Percentiles rank a stretch among this genome's conserved stretches.
Conservation (phyloP, 2,888 invertebrate species). For the Pemphredon lugubris region DNA sequence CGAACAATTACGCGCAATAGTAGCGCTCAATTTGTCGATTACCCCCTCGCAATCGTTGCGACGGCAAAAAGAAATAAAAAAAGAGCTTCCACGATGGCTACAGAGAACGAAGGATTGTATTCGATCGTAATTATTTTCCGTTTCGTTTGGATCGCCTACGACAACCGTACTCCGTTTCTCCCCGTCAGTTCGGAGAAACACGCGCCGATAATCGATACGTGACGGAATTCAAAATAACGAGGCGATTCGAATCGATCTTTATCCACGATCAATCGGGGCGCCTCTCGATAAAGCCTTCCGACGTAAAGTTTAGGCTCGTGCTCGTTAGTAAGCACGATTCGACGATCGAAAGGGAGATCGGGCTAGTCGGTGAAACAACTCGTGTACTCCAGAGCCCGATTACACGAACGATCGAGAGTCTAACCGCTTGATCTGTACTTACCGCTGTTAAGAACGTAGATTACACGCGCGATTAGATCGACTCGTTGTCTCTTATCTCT, state of each 20-base stretch:
- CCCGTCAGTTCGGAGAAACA: conserved; percentile 19
- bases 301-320: conserved; percentile 19
- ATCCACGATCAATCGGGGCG: conserved; percentile 37
- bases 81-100: too few species aligned
- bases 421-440: conserved; percentile 34
- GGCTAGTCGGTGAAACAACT: conserved; percentile 3
- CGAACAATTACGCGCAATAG: not conserved
- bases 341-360: not conserved
- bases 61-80: not conserved
- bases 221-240: conserved; percentile 57
- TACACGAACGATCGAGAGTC: conserved; percentile 17
- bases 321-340: conserved; percentile 34
- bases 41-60: not conserved
- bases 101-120: too few species aligned
- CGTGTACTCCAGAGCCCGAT: conserved; percentile 12
- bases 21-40: too few species aligned
- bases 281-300: conserved; percentile 16
- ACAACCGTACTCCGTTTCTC: not conserved
- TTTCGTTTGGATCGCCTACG: not conserved
- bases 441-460: conserved; percentile 37
- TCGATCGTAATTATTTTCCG: too few species aligned
- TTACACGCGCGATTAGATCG: conserved; percentile 31
- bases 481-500: conserved; percentile 3
- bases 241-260: conserved; percentile 34
- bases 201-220: conserved; percentile 53